Evolutionary conservation across 2,888 invertebrate genomes (phyloP), one percentile per base, ranked within the genome.

Genomic region (Gryllus longicercus): DNA sequence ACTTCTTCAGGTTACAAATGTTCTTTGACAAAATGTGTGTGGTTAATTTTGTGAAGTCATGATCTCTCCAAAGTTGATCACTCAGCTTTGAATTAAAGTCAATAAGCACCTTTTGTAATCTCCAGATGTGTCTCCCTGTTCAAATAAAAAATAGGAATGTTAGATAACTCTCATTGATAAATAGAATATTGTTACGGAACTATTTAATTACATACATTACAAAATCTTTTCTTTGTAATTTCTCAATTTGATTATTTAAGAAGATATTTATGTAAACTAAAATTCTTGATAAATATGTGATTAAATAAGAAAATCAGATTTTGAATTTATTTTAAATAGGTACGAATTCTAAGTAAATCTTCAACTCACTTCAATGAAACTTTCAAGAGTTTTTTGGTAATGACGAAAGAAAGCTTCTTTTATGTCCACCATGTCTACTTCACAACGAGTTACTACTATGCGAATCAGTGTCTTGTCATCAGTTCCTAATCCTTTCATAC

Each of bases 401-500:
- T 90, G 89, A 84, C 94, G 93, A 84, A 93, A 90, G 90, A 96
- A 98, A 83, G 96, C 96, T 86, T 94, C 93, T 87, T 96, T 97
- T 86, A 98, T 96, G 87, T 96, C 96, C 80, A 95, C 96, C 85
- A 97, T 91, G 88, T 97, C 97, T 84, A 96, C 95, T 90, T 96
- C 95, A 80, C 95, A 94, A 87, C 96, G 93, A 84, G 96, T 95
- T 80, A 97, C 96, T 83, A 97, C 88, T 85, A 98, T 95, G 86
- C 97, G 93, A 86, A 97, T 96, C 84, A 98, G 90, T 82, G 96
- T 95, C 87, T 94, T 94, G 87, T 98, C 97, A 86, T 95, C 96
- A 83, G 97, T 97, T 76, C 93, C 96, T 85, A 96, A 85, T 77
- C 98, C 97, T 87, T 94, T 93, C 96, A 98, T 96, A 83, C 95